phyloP scores from a whole-genome alignment of 2,888 invertebrate species.

The Cactoblastis cactorum region DNA sequence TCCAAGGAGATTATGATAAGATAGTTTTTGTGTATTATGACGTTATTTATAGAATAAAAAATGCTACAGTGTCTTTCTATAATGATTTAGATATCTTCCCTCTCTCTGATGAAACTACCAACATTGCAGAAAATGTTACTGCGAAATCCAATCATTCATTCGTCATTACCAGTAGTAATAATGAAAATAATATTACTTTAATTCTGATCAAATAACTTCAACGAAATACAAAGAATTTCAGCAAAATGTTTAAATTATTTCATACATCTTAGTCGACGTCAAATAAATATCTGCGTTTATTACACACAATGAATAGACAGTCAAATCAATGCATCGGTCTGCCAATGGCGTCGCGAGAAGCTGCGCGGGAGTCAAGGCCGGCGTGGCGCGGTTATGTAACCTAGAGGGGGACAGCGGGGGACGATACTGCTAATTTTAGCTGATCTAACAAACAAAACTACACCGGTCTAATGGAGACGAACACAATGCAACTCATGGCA shows the following conservation, averaged over 20 bases:
- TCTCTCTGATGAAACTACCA: no score
- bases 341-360: slow-evolving; percentile 44
- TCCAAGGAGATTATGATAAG: slow-evolving; percentile 50
- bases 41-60: slow-evolving; percentile 14
- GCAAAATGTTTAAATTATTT: no score
- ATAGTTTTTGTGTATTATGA: slow-evolving; percentile 32
- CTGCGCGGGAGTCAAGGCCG: slow-evolving; percentile 79
- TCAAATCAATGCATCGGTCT: slow-evolving; percentile 34
- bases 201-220: no score
- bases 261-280: neutral
- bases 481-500: slow-evolving; percentile 38
- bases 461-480: slow-evolving; percentile 27
- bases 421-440: slow-evolving; percentile 69
- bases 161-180: no score
- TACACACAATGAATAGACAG: slow-evolving; percentile 16
- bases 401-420: slow-evolving; percentile 48
- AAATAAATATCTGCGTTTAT: slow-evolving; percentile 8
- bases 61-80: neutral
- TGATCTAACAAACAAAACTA: slow-evolving; percentile 54
- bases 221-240: no score
- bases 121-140: no score
- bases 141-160: no score
- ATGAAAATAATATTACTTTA: no score
- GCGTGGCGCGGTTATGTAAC: slow-evolving; percentile 68
- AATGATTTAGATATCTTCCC: no score